Base-by-base conservation (phyloP, 2,888 invertebrate genomes). In the Morpho achilles region DNA sequence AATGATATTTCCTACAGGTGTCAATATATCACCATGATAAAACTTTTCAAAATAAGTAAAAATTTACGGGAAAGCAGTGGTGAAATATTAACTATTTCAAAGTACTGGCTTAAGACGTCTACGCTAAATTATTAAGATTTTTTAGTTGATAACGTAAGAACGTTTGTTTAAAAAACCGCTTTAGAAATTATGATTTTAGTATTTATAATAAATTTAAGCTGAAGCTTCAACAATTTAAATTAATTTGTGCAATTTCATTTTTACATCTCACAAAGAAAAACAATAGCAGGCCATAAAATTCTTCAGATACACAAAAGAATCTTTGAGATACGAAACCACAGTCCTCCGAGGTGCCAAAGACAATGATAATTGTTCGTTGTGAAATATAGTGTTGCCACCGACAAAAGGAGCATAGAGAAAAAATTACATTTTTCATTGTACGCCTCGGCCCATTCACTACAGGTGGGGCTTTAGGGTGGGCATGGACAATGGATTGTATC, bases 361-460 rank as follows among this genome's bases (percentile, higher is more conserved):
- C 90, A 89, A 90, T 88, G 89, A 84, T 89, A 88, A 89, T 89
- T 89, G 90, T 89, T 84, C 87, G 83, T 82, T 79, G 77, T 88
- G 87, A 89, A 85, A 87, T 89, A 89, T 90, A 86, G 88, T 81
- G 82, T 82, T 85, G 87, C 87, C 85, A 85, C 87, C 82, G 89
- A 87, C 87, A 89, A 89, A 88, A 85, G 82, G 69, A 74, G 72
- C 74, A 74, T 74, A 72, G 71, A 73, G 77, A 81, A 84, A 83
- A 86, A 86, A 79, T 79, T 77, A 77, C 75, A 85, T 87, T 86
- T 88, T 84, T 87, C 84, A 82, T 86, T 87, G 84, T 87, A 79
- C 79, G 76, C 69, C 72, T 61, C 65, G 64, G 78, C 75, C 87
- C 88, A 89, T 89, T 89, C 81, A 89, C 76, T 81, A 87, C 87